phyloP scores from a whole-genome alignment of 2,797 vertebrate species.

The Sciaenops ocellatus region DNA sequence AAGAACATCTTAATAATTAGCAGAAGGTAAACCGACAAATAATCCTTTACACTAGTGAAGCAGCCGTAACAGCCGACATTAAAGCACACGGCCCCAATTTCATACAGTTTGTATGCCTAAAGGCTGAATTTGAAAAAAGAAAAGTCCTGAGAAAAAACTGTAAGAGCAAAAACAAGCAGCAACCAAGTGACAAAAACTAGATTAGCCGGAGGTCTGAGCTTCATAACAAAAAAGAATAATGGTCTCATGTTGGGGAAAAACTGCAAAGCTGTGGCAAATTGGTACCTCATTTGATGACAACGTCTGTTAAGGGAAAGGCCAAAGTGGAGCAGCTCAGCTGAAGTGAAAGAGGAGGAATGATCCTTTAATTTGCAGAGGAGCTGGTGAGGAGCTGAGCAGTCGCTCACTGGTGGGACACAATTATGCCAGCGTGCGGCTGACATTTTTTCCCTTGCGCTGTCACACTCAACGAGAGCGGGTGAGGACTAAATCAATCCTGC shows the following conservation, averaged over 20 bases:
- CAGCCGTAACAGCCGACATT: too few relatives aligned
- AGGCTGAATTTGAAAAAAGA: neutral
- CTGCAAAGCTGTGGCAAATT: slow-evolving; percentile 7
- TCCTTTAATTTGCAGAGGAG: neutral
- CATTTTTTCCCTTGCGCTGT: slow-evolving; percentile 21
- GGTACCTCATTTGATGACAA: slow-evolving; percentile 21
- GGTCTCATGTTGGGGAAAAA: neutral
- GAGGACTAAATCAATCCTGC: slow-evolving; percentile 45
- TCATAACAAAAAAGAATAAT: neutral
- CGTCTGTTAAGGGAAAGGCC: neutral
- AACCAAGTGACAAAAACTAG: too few relatives aligned
- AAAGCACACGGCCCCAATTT: neutral
- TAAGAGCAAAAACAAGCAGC: neutral
- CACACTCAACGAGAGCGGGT: slow-evolving; percentile 11
- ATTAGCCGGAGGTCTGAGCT: too few relatives aligned
- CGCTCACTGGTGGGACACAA: slow-evolving; percentile 46
- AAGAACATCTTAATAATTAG: neutral
- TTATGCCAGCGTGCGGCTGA: slow-evolving; percentile 43
- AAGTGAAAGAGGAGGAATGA: slow-evolving; percentile 6
- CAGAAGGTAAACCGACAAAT: neutral
- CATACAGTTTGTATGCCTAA: neutral
- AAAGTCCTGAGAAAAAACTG: neutral
- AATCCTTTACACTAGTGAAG: neutral
- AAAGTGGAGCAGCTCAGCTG: slow-evolving; percentile 15
- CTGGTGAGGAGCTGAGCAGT: slow-evolving; percentile 2